Conservation (phyloP, 2,113 vertebrate genomes). For the Ptyas mucosa region DNA sequence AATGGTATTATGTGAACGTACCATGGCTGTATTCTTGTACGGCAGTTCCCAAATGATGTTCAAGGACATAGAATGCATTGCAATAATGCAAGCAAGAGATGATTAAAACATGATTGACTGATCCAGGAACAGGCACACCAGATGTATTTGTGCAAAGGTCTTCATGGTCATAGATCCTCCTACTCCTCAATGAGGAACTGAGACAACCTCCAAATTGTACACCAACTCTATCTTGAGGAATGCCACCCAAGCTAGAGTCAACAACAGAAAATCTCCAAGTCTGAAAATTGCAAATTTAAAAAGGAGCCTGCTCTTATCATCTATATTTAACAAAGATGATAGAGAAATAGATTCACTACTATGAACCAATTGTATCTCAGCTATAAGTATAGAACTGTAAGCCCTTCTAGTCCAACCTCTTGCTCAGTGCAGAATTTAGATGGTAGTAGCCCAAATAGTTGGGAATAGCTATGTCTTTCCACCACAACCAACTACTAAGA, state of each 20-base stretch:
- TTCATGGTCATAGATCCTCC: background rate
- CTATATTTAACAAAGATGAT: background rate
- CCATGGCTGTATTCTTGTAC: background rate
- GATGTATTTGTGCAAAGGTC: background rate
- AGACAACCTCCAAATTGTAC: background rate
- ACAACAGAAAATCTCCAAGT: background rate
- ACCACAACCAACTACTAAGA: background rate
- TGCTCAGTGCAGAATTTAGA: background rate
- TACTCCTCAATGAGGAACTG: background rate
- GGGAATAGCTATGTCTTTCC: background rate
- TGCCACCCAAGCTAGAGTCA: background rate
- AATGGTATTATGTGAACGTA: background rate
- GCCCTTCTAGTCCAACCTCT: background rate
- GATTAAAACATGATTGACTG: background rate
- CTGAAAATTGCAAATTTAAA: background rate
- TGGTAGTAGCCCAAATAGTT: background rate
- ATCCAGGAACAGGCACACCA: background rate
- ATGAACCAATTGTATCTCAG: slow-evolving; percentile 2
- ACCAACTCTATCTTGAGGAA: background rate
- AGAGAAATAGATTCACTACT: background rate
- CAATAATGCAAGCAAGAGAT: background rate
- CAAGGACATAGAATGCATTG: background rate
- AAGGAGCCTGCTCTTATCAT: background rate
- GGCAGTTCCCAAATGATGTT: background rate
- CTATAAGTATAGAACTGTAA: background rate